Percentiles rank a stretch among this genome's conserved stretches.
phyloP scores from a whole-genome alignment of 2,797 vertebrate species.

The Mormyrus proboscirostris region DNA sequence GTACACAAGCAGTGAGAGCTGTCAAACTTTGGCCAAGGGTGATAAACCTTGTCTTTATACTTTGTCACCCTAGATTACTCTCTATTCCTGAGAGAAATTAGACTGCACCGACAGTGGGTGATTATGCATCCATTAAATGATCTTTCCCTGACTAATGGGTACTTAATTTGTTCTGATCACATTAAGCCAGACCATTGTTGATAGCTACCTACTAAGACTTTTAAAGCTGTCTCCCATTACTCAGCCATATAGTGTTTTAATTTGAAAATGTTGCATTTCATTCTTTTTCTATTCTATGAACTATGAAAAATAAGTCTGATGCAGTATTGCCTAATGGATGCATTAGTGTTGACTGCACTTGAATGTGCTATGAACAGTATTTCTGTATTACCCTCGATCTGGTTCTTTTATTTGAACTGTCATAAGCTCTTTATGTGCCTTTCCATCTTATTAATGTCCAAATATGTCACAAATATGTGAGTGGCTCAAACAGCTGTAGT shows the following conservation, averaged over 20 bases:
- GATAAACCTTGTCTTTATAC: background rate
- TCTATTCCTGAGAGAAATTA: background rate
- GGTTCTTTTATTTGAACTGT: background rate
- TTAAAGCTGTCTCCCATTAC: background rate
- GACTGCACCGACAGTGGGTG: background rate
- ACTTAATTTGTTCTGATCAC: background rate
- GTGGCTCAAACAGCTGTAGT: background rate
- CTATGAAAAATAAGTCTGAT: background rate
- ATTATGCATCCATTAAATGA: conserved; percentile 1
- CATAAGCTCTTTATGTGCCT: background rate
- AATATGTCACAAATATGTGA: background rate
- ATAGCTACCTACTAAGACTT: background rate
- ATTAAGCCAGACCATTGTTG: background rate
- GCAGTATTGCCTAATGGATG: background rate
- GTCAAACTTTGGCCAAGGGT: background rate
- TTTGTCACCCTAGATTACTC: background rate
- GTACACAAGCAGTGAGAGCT: background rate
- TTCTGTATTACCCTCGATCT: background rate
- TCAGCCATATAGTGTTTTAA: background rate
- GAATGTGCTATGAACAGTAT: background rate
- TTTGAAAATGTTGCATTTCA: background rate
- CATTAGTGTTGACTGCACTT: background rate
- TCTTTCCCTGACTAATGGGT: background rate
- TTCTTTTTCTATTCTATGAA: background rate
- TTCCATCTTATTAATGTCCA: background rate